Evolutionary conservation across 2,888 invertebrate genomes (phyloP).

Genomic region (Acleris literana): DNA sequence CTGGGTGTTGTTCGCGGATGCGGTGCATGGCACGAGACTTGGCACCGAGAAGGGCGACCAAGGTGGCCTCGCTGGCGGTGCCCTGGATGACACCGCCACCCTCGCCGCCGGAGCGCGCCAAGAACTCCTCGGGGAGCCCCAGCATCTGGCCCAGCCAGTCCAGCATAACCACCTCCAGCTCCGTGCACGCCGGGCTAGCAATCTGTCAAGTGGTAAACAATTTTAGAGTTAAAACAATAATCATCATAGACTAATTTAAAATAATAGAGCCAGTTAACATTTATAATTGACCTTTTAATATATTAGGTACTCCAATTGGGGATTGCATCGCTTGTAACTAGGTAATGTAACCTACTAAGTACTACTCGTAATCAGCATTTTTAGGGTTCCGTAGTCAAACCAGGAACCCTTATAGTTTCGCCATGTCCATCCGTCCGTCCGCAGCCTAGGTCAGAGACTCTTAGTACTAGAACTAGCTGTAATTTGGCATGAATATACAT

Average conservation of each 20-base stretch:
- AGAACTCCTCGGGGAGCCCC: conserved; percentile 92
- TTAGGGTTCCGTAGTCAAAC: too few relatives aligned
- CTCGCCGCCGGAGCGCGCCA: conserved; percentile 92
- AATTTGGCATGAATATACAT: too few relatives aligned
- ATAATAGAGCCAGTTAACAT: background rate
- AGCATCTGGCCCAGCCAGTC: conserved; percentile 98
- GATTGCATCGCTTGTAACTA: background rate
- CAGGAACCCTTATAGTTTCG: too few relatives aligned
- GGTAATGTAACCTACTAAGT: too few relatives aligned
- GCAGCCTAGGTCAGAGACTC: too few relatives aligned
- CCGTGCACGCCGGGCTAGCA: conserved; percentile 97
- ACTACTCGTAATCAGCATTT: background rate
- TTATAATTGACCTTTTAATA: background rate
- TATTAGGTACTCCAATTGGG: too few relatives aligned
- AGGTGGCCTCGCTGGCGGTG: conserved; percentile 96
- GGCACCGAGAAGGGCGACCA: conserved; percentile 96
- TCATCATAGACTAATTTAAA: background rate
- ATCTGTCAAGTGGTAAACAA: conserved; percentile 83
- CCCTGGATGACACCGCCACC: conserved; percentile 96
- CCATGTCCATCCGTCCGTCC: too few relatives aligned
- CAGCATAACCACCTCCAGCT: conserved; percentile 96
- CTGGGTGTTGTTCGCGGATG: conserved; percentile 88
- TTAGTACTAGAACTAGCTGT: too few relatives aligned
- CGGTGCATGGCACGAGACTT: conserved; percentile 88
- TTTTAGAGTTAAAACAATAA: background rate